Evolutionary conservation across 2,797 vertebrate genomes (phyloP), one percentile per base, ranked within the genome.

Genomic region (Dipus sagitta): DNA sequence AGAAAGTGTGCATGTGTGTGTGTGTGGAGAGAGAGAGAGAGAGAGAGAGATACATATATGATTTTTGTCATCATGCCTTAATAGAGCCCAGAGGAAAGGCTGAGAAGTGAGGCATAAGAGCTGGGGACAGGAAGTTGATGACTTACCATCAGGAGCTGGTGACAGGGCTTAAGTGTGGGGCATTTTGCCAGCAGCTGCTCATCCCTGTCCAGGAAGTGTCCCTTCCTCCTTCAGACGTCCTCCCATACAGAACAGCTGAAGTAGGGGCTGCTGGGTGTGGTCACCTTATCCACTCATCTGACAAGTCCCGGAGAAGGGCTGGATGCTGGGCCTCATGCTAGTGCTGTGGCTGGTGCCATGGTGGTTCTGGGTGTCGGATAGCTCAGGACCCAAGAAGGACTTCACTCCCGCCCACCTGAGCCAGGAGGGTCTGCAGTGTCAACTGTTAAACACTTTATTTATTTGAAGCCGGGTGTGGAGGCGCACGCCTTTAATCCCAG

Each of bases 381-480:
- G 58, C 2, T 15, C 8, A 1, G 0, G 0, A 7, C 74, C 28
- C 1, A 54, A 64, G 6, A 12, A 26, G 26, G 0, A 1, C 38
- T 12, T 42, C 6, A 34, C 52, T 42, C 18, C 34, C 18, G 15
- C 47, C 68, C 30, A 28, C 12, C 15, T 23, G n/a, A 13, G 14
- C 28, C 34, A 8, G 38, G 30, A 13, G 13, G 42, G 30, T 3
- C 52, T 9, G 21, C 3, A 32, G n/a, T 2, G 3, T 26, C 6
- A 11, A 7, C 47, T 47, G 47, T 47, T 47, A 9, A 47, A 47
- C 6, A 47, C 8, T 47, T 47, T 11, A 47, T 47, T 47, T 47
- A 47, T 47, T 47, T 47, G 47, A 47, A 38, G 38, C 3, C 38
- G 38, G 38, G 38, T 6, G 6, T 38, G 38, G 38, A 38, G 38